Percentiles rank a stretch among this genome's conserved stretches.
phyloP scores from a whole-genome alignment of 2,888 invertebrate species.

The Scaptomyza reducta region DNA sequence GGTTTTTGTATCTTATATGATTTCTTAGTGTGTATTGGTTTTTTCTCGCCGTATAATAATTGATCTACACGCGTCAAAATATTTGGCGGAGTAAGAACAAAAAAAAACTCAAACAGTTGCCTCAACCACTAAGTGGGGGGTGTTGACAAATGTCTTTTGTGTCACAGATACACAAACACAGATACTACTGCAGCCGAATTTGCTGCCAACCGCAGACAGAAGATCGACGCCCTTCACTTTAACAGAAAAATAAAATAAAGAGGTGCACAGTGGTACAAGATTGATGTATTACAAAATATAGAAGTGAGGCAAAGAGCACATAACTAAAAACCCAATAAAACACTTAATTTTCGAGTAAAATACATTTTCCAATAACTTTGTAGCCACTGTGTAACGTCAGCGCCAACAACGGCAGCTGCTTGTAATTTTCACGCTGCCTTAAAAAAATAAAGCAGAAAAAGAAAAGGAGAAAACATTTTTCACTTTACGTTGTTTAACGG shows the following conservation, averaged over 20 bases:
- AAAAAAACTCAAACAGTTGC: conserved; percentile 23
- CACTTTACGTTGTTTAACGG: conserved; percentile 48
- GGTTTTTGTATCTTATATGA: conserved; percentile 47
- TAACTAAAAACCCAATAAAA: too few species aligned
- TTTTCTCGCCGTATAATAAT: conserved; percentile 49
- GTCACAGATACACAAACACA: conserved; percentile 35
- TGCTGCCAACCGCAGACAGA: conserved; percentile 33
- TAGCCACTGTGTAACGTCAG: conserved; percentile 37
- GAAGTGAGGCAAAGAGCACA: too few species aligned
- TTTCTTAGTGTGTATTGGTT: conserved; percentile 14
- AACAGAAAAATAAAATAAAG: background rate
- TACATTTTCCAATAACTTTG: too few species aligned
- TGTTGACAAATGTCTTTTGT: conserved; percentile 81
- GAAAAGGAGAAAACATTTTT: conserved; percentile 64
- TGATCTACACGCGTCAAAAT: conserved; percentile 77
- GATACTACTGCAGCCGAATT: conserved; percentile 33
- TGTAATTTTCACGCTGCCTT: conserved; percentile 75
- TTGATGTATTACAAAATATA: too few species aligned
- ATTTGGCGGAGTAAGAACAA: conserved; percentile 42
- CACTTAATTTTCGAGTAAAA: too few species aligned
- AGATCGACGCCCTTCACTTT: conserved; percentile 52
- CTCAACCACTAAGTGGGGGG: conserved; percentile 65
- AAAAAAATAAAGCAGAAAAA: conserved; percentile 26
- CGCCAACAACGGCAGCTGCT: conserved; percentile 63
- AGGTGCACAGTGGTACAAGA: conserved; percentile 30